Base-by-base conservation (phyloP, 37 sponge, comb jelly and placozoan genomes). In the Theonella swinhoei region DNA sequence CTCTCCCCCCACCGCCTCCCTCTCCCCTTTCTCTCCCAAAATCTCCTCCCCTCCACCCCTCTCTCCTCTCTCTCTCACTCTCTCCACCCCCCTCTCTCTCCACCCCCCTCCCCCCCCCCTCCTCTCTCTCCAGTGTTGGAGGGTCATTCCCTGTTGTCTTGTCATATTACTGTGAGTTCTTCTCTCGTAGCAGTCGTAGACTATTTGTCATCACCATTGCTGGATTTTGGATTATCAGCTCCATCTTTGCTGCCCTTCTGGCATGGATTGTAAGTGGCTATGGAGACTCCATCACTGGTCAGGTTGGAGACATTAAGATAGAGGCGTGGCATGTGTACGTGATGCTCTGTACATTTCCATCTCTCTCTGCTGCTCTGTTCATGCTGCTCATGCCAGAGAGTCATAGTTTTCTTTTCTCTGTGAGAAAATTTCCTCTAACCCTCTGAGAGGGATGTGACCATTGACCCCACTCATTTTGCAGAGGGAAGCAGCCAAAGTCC, bases 131-230 rank as follows among this genome's bases (percentile, higher is more conserved):
- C 72, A 94, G 94, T 7, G 96, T 95, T 39, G 96, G 96, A 32
- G 96, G 93, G 5, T 95, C 96, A 9, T 35, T 95, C 31, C 96
- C 96, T 2, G 93, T 95, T 7, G 88, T 90, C 17, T 95, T 95
- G 75, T 95, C 96, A 0, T 95, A 92, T 39, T 95, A 89, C 75
- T 79, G 88, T 30, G 96, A 92, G 74, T 95, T 92, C 61, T 89
- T 92, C 73, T 76, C 96, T 11, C 62, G 70, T 47, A 87, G 80
- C 58, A 80, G 59, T 9, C 80, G 89, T 25, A 90, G 88, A 24
- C 69, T 85, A 5, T 77, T 88, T 62, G 81, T 95, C 73, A 86
- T 90, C 43, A 42, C 82, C 20, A 70, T 95, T 66, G 90, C 96
- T 23, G 60, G 77, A 17, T 95, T 95, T 72, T 95, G 96, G 96